These are phyloP conservation scores for Coracias cyanogaster DNA, from an alignment of 2,797 vertebrate genomes.

Conservation along the genomic window DNA sequence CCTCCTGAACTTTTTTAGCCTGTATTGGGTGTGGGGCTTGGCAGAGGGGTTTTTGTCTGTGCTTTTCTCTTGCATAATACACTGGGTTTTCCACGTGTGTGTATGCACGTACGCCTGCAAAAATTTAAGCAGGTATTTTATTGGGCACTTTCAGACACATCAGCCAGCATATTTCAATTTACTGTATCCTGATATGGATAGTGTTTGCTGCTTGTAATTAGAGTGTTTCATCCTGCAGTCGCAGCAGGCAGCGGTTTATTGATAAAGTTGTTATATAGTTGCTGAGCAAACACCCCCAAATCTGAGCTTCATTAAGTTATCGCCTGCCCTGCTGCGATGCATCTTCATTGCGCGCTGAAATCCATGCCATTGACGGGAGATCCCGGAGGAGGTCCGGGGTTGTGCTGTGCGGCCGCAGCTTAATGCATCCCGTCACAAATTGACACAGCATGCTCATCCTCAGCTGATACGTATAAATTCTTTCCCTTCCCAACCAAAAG, in stretches of 20 bases:
- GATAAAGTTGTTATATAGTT: constrained; percentile 50
- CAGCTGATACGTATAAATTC: neutral
- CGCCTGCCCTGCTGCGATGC: constrained; percentile 22
- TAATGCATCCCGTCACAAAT: neutral
- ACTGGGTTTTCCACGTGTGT: accelerated
- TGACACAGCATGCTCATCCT: neutral
- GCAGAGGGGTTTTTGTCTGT: neutral
- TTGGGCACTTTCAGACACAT: neutral
- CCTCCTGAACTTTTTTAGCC: neutral
- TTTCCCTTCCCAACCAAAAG: neutral
- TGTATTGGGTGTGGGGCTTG: accelerated
- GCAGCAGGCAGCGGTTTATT: constrained; percentile 6
- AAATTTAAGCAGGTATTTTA: neutral
- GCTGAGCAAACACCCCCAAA: constrained; percentile 64
- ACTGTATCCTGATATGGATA: neutral
- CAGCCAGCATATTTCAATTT: neutral
- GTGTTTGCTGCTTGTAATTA: constrained; percentile 7
- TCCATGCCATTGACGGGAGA: constrained; percentile 7
- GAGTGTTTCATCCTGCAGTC: neutral
- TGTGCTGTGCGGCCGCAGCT: neutral
- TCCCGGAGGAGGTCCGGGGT: neutral
- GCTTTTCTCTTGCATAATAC: neutral
- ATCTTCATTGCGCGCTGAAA: neutral
- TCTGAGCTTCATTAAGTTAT: constrained; percentile 51
- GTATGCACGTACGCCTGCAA: accelerated